phyloP scores from a whole-genome alignment of 2,113 vertebrate genomes.

The Pomatostomus ruficeps region DNA sequence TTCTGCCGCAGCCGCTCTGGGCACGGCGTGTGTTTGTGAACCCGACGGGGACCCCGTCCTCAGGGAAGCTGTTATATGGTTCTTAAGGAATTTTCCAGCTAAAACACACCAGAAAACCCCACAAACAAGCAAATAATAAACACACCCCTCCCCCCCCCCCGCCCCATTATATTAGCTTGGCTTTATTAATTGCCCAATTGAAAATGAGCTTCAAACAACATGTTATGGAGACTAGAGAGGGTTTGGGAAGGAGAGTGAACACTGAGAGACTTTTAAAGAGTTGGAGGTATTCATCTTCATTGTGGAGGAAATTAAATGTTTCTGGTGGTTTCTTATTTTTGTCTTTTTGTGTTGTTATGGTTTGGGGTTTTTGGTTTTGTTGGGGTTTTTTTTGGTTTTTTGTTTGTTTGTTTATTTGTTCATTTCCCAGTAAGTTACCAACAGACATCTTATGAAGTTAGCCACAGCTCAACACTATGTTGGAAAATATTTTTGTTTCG shows the following conservation, averaged over 20 bases:
- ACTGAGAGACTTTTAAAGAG: not conserved
- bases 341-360: not conserved
- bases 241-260: not conserved
- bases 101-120: not conserved
- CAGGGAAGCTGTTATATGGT: accelerated
- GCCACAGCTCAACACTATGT: not conserved
- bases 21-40: accelerated
- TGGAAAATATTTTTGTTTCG: not conserved
- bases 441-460: not conserved
- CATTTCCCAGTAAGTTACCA: conserved; percentile 8
- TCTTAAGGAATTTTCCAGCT: not conserved
- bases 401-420: conserved; percentile 31
- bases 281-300: not conserved
- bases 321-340: conserved; percentile 7
- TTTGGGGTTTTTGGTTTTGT: not conserved
- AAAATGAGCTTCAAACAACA: not conserved
- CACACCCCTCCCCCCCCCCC: too few relatives aligned
- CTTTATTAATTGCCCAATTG: not conserved
- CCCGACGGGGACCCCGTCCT: not conserved
- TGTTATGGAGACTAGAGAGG: not conserved
- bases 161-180: not conserved
- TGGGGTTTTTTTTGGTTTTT: not conserved
- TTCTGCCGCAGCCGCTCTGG: not conserved
- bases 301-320: conserved; percentile 26
- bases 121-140: too few relatives aligned